These are phyloP conservation scores for Knipowitschia caucasica DNA, from an alignment of 2,797 vertebrate species.

Conservation along the genomic window DNA sequence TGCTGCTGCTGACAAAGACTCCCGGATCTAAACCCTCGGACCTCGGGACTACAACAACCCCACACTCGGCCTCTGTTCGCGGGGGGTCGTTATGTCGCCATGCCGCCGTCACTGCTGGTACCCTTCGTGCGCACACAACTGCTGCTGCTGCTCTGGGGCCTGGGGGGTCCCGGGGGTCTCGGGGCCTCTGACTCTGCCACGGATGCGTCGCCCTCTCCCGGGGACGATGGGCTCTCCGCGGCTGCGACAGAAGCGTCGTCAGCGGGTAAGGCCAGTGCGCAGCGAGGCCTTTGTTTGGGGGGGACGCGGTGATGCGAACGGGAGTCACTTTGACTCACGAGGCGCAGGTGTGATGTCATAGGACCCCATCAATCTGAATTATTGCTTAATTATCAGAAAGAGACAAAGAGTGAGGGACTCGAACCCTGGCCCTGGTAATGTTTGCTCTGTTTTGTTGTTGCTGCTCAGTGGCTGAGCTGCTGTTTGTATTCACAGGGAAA, in stretches of 20 bases:
- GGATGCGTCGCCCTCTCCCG: conserved; percentile 20
- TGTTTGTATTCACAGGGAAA: no score
- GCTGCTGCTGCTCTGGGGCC: conserved; percentile 59
- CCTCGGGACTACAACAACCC: conserved; percentile 16
- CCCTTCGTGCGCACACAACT: conserved; percentile 55
- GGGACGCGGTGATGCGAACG: not conserved
- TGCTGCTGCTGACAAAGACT: conserved; percentile 5
- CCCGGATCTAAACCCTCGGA: conserved; percentile 1
- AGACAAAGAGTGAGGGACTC: not conserved
- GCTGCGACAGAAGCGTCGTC: conserved; percentile 19
- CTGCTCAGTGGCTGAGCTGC: not conserved
- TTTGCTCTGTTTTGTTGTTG: not conserved
- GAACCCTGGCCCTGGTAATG: not conserved
- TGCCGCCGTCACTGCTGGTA: conserved; percentile 59
- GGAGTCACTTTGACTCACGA: conserved; percentile 3
- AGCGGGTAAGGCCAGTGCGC: conserved; percentile 4
- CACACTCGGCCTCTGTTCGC: conserved; percentile 24
- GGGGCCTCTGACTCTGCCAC: conserved; percentile 33
- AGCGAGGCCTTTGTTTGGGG: conserved; percentile 22
- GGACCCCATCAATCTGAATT: not conserved
- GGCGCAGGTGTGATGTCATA: conserved; percentile 4
- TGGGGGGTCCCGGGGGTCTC: conserved; percentile 58
- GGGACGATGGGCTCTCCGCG: conserved; percentile 56
- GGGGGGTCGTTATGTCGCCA: conserved; percentile 70
- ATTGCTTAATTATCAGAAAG: not conserved